Evolutionary conservation across 2,797 vertebrate species (phyloP).

Genomic region (Scolopax bukidnonensis): DNA sequence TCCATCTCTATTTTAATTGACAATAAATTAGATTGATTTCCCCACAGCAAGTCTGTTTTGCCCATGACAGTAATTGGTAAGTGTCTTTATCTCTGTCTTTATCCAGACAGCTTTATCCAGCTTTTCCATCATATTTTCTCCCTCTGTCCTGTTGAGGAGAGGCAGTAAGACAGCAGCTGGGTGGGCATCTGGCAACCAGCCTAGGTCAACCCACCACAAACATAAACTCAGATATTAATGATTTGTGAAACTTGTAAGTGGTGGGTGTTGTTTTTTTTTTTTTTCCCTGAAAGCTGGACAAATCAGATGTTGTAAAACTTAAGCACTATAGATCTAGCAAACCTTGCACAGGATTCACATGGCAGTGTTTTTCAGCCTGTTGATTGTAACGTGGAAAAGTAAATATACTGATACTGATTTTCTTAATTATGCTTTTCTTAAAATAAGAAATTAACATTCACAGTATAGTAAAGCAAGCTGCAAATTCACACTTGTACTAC

Average conservation of each 20-base stretch:
- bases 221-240: not conserved
- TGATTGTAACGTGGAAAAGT: not conserved
- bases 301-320: not conserved
- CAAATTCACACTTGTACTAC: not conserved
- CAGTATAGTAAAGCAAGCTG: not conserved
- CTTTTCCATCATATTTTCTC: not conserved
- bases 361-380: not conserved
- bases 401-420: not conserved
- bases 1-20: not conserved
- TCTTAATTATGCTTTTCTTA: not conserved
- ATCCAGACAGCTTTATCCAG: not conserved
- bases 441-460: not conserved
- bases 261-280: not conserved
- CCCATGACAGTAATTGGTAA: not conserved
- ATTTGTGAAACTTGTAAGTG: accelerated
- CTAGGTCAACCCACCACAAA: not conserved
- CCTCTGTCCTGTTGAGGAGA: not conserved
- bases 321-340: not conserved
- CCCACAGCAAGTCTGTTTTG: not conserved
- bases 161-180: not conserved
- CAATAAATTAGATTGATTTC: not conserved
- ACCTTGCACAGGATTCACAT: not conserved
- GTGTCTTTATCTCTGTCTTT: not conserved
- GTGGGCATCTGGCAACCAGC: not conserved
- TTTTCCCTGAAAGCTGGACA: not conserved